A percentile compares a stretch with the other conserved stretches of the same genome.
phyloP scores from a whole-genome alignment of 2,888 invertebrate species.

The Nomada ruficornis region DNA sequence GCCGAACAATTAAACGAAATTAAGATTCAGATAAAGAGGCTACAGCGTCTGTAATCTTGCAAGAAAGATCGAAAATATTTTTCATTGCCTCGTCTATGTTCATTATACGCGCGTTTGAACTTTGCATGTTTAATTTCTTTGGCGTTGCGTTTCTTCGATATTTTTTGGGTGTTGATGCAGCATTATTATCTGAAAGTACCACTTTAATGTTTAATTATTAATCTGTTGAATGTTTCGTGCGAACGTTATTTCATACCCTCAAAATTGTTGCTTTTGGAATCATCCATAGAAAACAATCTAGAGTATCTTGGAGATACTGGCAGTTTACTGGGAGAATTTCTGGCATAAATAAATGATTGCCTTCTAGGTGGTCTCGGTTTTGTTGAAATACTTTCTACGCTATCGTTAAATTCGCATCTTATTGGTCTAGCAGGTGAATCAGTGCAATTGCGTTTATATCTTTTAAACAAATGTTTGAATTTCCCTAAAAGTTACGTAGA shows the following conservation, averaged over 20 bases:
- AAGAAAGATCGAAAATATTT: conserved; percentile 36
- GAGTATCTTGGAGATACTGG: conserved; percentile 43
- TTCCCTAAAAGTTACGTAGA: conserved; percentile 39
- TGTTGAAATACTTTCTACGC: background rate
- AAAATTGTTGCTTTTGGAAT: conserved; percentile 5
- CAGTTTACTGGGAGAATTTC: background rate
- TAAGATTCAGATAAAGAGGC: background rate
- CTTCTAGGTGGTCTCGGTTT: conserved; percentile 34
- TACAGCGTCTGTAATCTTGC: conserved; percentile 19
- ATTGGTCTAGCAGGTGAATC: background rate
- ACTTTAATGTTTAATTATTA: conserved; percentile 3
- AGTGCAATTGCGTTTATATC: conserved; percentile 3
- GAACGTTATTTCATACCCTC: conserved; percentile 37
- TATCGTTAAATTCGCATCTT: conserved; percentile 2
- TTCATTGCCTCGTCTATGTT: conserved; percentile 11
- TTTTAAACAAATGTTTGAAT: conserved; percentile 51
- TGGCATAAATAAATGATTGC: background rate
- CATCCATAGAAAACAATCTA: conserved; percentile 21
- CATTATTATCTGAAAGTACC: conserved; percentile 25
- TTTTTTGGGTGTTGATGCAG: conserved; percentile 33
- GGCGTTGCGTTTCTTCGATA: background rate
- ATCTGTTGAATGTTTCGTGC: background rate
- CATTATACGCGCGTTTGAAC: background rate
- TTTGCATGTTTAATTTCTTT: background rate
- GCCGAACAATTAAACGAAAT: background rate